These are phyloP conservation scores for Leuciscus waleckii DNA, from an alignment of 2,797 vertebrate species.

Conservation along the genomic window DNA sequence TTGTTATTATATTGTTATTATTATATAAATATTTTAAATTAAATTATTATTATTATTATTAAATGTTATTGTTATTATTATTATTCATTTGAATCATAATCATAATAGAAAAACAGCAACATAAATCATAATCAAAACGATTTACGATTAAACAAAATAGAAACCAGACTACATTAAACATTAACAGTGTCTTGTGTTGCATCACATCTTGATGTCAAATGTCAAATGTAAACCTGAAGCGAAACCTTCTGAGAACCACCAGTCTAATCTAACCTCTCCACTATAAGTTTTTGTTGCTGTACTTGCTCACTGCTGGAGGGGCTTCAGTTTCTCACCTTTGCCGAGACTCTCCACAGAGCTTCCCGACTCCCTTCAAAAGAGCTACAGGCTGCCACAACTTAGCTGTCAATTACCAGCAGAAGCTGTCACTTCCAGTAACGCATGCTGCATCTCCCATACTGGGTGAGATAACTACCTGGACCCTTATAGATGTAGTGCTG, in stretches of 20 bases:
- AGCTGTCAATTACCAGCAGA: slow-evolving; percentile 37
- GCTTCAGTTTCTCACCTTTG: slow-evolving; percentile 5
- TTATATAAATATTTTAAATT: background rate
- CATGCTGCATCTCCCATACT: slow-evolving; percentile 12
- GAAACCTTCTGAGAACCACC: background rate
- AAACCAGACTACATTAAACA: background rate
- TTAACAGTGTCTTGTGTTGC: no score
- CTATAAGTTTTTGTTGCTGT: background rate
- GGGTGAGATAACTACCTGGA: slow-evolving; percentile 24
- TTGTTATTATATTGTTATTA: background rate
- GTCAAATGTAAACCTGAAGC: no score
- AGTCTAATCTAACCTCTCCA: slow-evolving; percentile 3
- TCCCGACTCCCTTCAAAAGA: slow-evolving; percentile 21
- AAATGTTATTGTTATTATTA: background rate
- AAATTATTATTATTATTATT: background rate
- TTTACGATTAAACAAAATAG: background rate
- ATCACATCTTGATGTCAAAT: background rate
- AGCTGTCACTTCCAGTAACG: slow-evolving; percentile 35
- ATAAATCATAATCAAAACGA: background rate
- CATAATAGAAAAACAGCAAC: background rate
- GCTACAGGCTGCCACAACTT: slow-evolving; percentile 46
- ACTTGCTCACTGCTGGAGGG: slow-evolving; percentile 7
- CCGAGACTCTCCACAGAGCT: background rate
- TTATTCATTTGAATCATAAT: background rate
- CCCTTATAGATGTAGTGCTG: slow-evolving; percentile 27